These are phyloP conservation scores for Egretta garzetta DNA, from an alignment of 2,113 vertebrate species.

Conservation along the genomic window DNA sequence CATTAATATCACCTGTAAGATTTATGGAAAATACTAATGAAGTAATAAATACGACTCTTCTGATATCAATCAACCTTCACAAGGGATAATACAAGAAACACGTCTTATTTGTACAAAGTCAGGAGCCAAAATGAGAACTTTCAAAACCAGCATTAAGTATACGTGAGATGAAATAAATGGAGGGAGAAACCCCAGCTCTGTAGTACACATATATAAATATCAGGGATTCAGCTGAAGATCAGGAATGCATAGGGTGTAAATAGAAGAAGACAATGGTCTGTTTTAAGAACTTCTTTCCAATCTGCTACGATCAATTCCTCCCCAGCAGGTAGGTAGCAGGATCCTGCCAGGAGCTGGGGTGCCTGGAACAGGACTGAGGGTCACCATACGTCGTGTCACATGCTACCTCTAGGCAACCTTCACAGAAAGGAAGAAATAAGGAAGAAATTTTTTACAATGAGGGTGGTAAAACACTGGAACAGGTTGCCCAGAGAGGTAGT, in stretches of 20 bases:
- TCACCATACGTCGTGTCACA: accelerated
- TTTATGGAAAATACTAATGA: not conserved
- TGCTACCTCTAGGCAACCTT: not conserved
- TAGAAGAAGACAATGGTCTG: not conserved
- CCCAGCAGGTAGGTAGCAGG: not conserved
- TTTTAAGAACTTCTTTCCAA: not conserved
- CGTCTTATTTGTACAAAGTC: not conserved
- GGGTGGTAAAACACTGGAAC: too few species aligned
- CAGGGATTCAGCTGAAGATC: not conserved
- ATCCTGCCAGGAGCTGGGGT: not conserved
- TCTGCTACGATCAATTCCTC: not conserved
- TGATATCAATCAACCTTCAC: not conserved
- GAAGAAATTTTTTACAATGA: too few species aligned
- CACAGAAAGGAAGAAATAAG: too few species aligned
- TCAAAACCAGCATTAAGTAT: not conserved
- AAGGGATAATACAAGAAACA: not conserved
- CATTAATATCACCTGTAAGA: not conserved
- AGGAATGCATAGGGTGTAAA: not conserved
- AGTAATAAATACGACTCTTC: not conserved
- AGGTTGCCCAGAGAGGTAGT: too few species aligned
- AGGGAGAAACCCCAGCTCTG: not conserved
- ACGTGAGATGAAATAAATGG: not conserved
- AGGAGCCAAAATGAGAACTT: not conserved
- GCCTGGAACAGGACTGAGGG: not conserved
- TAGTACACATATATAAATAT: too few species aligned